phyloP scores from a whole-genome alignment of 2,113 vertebrate genomes.

The Polypterus senegalus region DNA sequence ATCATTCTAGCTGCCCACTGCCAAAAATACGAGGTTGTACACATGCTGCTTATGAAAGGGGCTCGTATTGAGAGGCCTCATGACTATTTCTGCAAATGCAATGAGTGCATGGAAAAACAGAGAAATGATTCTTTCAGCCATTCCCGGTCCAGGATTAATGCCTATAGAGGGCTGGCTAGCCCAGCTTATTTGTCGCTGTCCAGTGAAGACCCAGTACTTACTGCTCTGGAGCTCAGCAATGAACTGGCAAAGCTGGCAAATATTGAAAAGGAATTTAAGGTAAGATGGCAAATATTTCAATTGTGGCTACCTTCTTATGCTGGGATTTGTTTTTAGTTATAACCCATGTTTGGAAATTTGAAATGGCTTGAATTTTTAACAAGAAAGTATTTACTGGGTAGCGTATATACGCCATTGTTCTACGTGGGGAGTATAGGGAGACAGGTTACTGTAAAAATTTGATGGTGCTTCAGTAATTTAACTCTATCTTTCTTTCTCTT shows the following conservation, averaged over 20 bases:
- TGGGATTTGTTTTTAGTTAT: too few species aligned
- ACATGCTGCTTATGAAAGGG: slow-evolving; percentile 69
- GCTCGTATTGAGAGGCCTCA: slow-evolving; percentile 72
- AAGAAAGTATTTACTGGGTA: too few species aligned
- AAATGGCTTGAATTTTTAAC: too few species aligned
- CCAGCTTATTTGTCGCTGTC: slow-evolving; percentile 72
- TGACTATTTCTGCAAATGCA: slow-evolving; percentile 76
- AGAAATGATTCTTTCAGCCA: slow-evolving; percentile 70
- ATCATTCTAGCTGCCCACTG: slow-evolving; percentile 77
- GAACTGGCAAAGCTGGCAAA: slow-evolving; percentile 74
- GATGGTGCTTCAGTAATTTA: too few species aligned
- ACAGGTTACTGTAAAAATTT: too few species aligned
- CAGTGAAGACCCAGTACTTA: slow-evolving; percentile 75
- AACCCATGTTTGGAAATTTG: too few species aligned
- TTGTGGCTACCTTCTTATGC: too few species aligned
- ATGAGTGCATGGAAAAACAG: slow-evolving; percentile 66
- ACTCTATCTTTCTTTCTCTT: too few species aligned
- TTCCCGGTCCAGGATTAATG: slow-evolving; percentile 73
- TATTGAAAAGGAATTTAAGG: slow-evolving; percentile 84
- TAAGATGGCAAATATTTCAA: slow-evolving; percentile 23
- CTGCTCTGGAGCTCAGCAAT: slow-evolving; percentile 74
- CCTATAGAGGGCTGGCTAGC: slow-evolving; percentile 72
- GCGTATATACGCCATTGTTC: too few species aligned
- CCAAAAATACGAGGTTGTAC: slow-evolving; percentile 78
- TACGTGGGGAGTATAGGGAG: too few species aligned